Evolutionary conservation across 1,140 invertebrate genomes (phyloP).

Genomic region (Ips typographus): DNA sequence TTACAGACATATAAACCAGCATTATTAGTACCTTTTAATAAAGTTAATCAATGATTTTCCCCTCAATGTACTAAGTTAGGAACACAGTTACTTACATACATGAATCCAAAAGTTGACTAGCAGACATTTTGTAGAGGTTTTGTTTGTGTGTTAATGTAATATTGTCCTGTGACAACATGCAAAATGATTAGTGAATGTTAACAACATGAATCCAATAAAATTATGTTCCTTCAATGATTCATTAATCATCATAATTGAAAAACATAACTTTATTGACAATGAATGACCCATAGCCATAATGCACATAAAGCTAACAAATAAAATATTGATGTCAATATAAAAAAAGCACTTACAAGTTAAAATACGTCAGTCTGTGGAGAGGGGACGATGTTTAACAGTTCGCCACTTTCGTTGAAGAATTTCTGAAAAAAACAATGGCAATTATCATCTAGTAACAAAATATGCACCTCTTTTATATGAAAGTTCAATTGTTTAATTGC

Average conservation of each 20-base stretch:
- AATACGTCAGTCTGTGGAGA: constrained; percentile 24
- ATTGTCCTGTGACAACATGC: constrained; percentile 50
- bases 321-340: too few relatives aligned
- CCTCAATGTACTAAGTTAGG: neutral
- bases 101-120: constrained; percentile 53
- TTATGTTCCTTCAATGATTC: constrained; percentile 2
- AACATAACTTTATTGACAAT: constrained; percentile 2
- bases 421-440: constrained; percentile 12
- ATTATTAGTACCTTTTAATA: too few relatives aligned
- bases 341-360: constrained; percentile 12
- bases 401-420: constrained; percentile 14
- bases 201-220: constrained; percentile 6
- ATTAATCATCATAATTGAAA: neutral
- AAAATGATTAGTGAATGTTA: constrained; percentile 40
- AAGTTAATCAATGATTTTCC: too few relatives aligned
- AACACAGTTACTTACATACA: constrained; percentile 50
- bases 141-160: constrained; percentile 39
- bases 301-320: neutral
- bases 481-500: too few relatives aligned
- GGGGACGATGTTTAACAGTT: constrained; percentile 9
- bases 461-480: too few relatives aligned
- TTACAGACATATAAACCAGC: too few relatives aligned
- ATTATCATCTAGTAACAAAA: too few relatives aligned
- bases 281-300: neutral
- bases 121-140: constrained; percentile 50